phyloP scores from a whole-genome alignment of 1,140 invertebrate species.

The Lerema accius region DNA sequence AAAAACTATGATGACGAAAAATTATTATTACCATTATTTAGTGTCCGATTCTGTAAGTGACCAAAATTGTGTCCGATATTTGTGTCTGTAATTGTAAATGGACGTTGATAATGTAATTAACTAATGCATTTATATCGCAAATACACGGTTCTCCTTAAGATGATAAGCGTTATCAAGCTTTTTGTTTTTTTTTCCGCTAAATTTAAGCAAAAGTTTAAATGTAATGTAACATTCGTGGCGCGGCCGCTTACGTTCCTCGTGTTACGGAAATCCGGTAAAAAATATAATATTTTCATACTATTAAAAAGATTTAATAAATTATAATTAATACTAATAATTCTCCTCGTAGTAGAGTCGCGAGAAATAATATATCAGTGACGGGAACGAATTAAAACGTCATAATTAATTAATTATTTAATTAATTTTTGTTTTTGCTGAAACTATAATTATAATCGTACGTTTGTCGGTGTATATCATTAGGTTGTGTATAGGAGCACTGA shows the following conservation, averaged over 20 bases:
- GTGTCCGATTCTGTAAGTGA: too few relatives aligned
- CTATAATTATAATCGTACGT: slow-evolving; percentile 28
- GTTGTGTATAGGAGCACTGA: slow-evolving; percentile 63
- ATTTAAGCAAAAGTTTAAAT: slow-evolving; percentile 41
- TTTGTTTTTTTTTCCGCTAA: slow-evolving; percentile 42
- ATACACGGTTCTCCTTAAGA: slow-evolving; percentile 53
- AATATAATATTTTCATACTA: slow-evolving; percentile 44
- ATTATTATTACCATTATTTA: too few relatives aligned
- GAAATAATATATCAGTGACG: slow-evolving; percentile 14
- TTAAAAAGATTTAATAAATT: slow-evolving; percentile 25
- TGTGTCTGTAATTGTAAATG: slow-evolving; percentile 17
- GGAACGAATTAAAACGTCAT: slow-evolving; percentile 7
- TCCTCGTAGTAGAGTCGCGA: slow-evolving; percentile 10
- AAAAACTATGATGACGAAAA: too few relatives aligned
- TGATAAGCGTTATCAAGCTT: slow-evolving; percentile 39
- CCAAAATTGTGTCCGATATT: background rate
- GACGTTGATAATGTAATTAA: slow-evolving; percentile 46
- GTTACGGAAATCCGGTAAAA: slow-evolving; percentile 26
- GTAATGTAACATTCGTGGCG: slow-evolving; percentile 34
- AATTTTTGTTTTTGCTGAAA: slow-evolving; percentile 22
- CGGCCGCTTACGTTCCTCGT: slow-evolving; percentile 51
- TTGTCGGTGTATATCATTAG: slow-evolving; percentile 37
- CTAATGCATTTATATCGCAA: slow-evolving; percentile 72
- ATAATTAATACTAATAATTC: slow-evolving; percentile 6
- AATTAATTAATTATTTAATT: slow-evolving; percentile 32